Conservation (phyloP, 2,888 invertebrate species). For the Morpho helenor region DNA sequence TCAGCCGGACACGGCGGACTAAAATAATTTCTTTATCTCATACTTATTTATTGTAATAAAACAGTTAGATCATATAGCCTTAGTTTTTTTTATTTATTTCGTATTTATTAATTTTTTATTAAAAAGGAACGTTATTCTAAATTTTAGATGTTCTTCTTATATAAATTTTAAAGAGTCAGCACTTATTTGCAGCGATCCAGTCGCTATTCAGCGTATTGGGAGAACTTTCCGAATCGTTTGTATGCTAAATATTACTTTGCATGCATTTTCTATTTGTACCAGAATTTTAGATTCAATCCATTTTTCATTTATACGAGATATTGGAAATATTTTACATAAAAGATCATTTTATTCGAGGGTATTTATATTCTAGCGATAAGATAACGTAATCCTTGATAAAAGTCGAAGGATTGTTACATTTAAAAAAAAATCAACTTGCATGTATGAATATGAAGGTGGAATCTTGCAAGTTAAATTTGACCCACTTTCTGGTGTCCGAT, state of each 20-base stretch:
- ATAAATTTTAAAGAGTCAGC: constrained; percentile 36
- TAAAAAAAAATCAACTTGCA: too few species aligned
- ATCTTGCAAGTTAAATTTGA: too few species aligned
- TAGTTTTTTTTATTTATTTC: background rate
- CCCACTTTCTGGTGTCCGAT: too few species aligned
- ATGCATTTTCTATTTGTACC: constrained; percentile 10
- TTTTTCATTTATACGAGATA: constrained; percentile 11
- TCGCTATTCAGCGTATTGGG: constrained; percentile 25
- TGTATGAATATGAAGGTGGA: too few species aligned
- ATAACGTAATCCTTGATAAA: too few species aligned
- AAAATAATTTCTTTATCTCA: too few species aligned
- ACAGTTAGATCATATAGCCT: background rate
- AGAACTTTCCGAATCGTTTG: constrained; percentile 22
- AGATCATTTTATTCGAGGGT: background rate
- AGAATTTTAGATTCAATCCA: constrained; percentile 13
- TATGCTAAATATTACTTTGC: constrained; percentile 20
- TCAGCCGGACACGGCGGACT: too few species aligned
- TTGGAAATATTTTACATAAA: background rate
- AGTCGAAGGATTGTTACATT: too few species aligned
- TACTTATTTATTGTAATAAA: too few species aligned
- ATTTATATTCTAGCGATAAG: too few species aligned
- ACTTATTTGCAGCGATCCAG: constrained; percentile 29
- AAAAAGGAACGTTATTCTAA: too few species aligned
- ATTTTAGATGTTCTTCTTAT: constrained; percentile 40
- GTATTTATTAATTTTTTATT: too few species aligned